phyloP scores from a whole-genome alignment of 2,797 vertebrate species.

The Ceyx erithaca region DNA sequence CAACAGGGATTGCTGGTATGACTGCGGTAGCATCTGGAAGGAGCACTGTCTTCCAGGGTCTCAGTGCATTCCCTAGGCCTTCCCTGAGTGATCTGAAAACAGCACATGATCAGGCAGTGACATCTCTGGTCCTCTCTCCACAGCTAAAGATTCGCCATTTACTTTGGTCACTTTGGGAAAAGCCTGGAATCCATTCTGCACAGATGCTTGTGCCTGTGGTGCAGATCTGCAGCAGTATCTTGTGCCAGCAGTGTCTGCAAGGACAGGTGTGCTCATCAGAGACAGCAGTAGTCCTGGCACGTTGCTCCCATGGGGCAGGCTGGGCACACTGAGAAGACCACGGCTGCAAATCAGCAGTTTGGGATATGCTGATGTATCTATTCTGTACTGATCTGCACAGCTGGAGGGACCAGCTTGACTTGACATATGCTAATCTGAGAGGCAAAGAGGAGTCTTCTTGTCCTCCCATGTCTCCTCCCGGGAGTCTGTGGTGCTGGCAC shows the following conservation, averaged over 20 bases:
- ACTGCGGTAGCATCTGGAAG: background rate
- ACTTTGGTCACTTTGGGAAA: background rate
- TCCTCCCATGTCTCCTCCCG: background rate
- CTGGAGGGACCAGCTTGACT: background rate
- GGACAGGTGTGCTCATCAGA: rapidly evolving
- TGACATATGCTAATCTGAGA: background rate
- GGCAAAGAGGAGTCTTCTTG: background rate
- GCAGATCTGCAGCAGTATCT: background rate
- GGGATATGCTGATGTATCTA: background rate
- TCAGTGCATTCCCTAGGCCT: background rate
- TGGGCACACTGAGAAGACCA: background rate
- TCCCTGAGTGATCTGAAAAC: background rate
- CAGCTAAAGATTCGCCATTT: background rate
- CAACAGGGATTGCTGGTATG: background rate
- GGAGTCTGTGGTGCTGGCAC: background rate
- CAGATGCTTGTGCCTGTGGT: background rate
- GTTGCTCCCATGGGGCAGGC: rapidly evolving
- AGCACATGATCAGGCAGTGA: background rate
- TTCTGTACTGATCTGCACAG: background rate
- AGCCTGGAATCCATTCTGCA: background rate
- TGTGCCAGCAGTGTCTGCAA: rapidly evolving
- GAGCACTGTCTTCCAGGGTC: background rate
- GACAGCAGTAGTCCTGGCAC: background rate
- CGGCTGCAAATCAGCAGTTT: background rate
- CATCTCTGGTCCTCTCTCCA: background rate